These are phyloP conservation scores for Neodiprion virginianus DNA, from an alignment of 1,140 invertebrate genomes.

Conservation along the genomic window DNA sequence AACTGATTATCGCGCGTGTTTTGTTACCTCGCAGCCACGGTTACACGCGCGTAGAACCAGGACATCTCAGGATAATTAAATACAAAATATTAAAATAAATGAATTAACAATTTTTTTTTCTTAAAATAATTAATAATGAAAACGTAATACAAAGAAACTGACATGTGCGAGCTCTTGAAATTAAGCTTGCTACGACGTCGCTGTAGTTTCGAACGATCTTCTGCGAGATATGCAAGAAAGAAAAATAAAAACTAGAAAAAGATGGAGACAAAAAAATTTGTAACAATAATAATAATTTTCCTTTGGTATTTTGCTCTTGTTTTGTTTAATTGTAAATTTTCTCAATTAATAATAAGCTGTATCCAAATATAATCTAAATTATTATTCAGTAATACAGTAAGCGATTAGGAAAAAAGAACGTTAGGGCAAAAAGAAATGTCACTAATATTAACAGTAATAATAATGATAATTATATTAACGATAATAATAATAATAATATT, in stretches of 20 bases:
- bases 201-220: not conserved
- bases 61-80: not conserved
- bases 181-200: not conserved
- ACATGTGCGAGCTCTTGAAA: no score
- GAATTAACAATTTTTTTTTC: not conserved
- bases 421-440: not conserved
- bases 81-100: not conserved
- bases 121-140: no score
- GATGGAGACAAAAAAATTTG: no score
- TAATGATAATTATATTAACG: no score
- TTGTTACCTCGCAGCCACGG: constrained; percentile 4
- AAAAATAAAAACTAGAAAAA: no score
- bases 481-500: no score
- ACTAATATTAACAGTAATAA: no score
- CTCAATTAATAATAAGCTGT: constrained; percentile 2
- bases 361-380: constrained; percentile 5
- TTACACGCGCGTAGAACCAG: not conserved
- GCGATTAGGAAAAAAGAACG: constrained; percentile 3
- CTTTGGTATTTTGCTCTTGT: not conserved
- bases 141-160: not conserved
- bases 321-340: not conserved
- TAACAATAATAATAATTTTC: not conserved
- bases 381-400: constrained; percentile 3
- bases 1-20: constrained; percentile 7
- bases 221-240: not conserved